phyloP scores from a whole-genome alignment of 1,140 invertebrate genomes.

The Lasioglossum albipes region DNA sequence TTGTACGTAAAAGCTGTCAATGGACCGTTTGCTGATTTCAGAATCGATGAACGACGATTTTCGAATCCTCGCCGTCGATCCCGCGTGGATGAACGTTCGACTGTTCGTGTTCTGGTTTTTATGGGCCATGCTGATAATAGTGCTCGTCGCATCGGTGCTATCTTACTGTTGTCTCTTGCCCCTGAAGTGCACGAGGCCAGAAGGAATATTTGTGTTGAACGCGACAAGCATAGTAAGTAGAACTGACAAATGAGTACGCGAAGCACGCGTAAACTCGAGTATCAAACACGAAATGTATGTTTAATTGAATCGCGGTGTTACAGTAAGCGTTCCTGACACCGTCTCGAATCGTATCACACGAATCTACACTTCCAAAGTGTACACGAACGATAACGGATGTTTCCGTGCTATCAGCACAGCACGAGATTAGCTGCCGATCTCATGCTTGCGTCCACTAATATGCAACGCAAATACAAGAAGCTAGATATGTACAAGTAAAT shows the following conservation, averaged over 20 bases:
- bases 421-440: neutral
- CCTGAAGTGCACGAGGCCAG: constrained; percentile 13
- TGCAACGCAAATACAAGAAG: neutral
- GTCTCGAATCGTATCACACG: neutral
- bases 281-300: no score
- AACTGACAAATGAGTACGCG: neutral
- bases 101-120: constrained; percentile 71
- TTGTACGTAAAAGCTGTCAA: no score
- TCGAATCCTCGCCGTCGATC: constrained; percentile 58
- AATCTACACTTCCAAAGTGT: neutral
- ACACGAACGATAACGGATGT: neutral
- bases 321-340: neutral
- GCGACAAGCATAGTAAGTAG: constrained; percentile 16
- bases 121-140: constrained; percentile 61
- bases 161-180: constrained; percentile 56
- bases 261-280: neutral
- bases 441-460: neutral
- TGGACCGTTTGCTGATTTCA: constrained; percentile 37
- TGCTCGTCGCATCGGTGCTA: constrained; percentile 60
- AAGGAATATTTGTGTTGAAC: neutral
- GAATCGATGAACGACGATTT: constrained; percentile 55
- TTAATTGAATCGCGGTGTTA: neutral
- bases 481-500: no score
- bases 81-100: constrained; percentile 67
- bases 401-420: constrained; percentile 13